A percentile compares a stretch with the other conserved stretches of the same genome.
Evolutionary conservation across 2,888 invertebrate species (phyloP).

Genomic region (Zaprionus obscuricornis): DNA sequence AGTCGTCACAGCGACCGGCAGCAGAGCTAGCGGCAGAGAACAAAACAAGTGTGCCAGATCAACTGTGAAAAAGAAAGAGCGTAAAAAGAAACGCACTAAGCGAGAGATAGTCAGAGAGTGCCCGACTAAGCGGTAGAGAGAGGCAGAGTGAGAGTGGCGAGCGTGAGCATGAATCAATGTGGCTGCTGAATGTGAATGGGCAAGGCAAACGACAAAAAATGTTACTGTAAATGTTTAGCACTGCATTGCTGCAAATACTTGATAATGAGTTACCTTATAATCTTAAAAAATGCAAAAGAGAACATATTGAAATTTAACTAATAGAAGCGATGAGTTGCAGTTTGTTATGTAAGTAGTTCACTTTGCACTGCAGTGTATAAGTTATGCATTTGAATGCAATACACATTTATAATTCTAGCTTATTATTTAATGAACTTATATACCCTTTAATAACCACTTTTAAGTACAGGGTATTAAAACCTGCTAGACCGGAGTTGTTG

Average conservation of each 20-base stretch:
- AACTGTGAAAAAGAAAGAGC: neutral
- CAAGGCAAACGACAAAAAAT: conserved; percentile 2
- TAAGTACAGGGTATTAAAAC: conserved; percentile 38
- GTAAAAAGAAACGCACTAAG: neutral
- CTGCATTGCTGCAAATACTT: too few relatives aligned
- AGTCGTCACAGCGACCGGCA: conserved; percentile 2
- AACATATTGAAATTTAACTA: too few relatives aligned
- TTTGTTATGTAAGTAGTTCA: too few relatives aligned
- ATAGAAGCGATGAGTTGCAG: too few relatives aligned
- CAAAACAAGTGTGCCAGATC: conserved; percentile 24
- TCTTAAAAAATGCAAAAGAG: too few relatives aligned
- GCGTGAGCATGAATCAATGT: conserved; percentile 1
- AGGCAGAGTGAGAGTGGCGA: neutral
- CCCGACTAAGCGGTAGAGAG: conserved; percentile 8
- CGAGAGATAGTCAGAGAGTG: too few relatives aligned
- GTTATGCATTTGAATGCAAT: neutral
- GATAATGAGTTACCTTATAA: too few relatives aligned
- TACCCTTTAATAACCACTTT: too few relatives aligned
- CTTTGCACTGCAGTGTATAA: too few relatives aligned
- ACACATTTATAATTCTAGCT: too few relatives aligned
- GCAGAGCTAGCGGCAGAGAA: neutral
- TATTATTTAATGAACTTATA: too few relatives aligned
- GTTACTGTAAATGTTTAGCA: too few relatives aligned
- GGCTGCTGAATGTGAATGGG: conserved; percentile 1
- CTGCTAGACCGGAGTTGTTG: conserved; percentile 42